Evolutionary conservation across 2,888 invertebrate genomes (phyloP), one percentile per base, ranked within the genome.

Genomic region (Isoperla grammatica): DNA sequence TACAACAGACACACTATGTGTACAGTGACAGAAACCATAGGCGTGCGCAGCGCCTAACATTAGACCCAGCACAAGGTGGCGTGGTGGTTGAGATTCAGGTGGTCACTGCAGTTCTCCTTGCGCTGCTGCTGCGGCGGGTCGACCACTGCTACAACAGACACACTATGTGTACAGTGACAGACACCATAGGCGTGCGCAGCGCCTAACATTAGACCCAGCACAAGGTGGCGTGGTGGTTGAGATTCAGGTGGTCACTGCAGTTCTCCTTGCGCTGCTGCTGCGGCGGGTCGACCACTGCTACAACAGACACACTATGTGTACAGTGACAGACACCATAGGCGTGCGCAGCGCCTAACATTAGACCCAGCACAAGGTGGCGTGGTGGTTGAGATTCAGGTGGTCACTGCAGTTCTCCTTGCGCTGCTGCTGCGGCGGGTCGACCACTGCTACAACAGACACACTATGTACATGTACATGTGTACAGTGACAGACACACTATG

Each of bases 211-310:
- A n/a, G 54, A 40, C 22, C 53, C 17, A 45, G 57, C 29, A 37
- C 59, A n/a, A n/a, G n/a, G n/a, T 17, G 61, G 76, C 76, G 70
- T 73, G 76, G 40, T 69, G 70, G 37, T 65, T 65, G 57, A 58
- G 63, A 35, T 56, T 59, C 37, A 49, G 53, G 42, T 58, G 59
- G 61, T 62, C 57, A 43, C 60, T 53, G 55, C 29, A 6, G 29
- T 8, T 29, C 29, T 29, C 29, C 29, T 4, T 29, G 4, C 29
- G 4, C 29, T 29, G 29, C 29, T 56, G 61, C 43, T 29, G 29
- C 29, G 29, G 8, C 5, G 29, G 29, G 5, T 8, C 8, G 8
- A 29, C 5, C 29, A 29, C 29, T 8, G 29, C 29, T 29, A 8
- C 29, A 29, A 40, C 42, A 17, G 45, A 3, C 39, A 40, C 11